Conservation (phyloP, 2,113 vertebrate species). For the Corythoichthys haematopterus region DNA sequence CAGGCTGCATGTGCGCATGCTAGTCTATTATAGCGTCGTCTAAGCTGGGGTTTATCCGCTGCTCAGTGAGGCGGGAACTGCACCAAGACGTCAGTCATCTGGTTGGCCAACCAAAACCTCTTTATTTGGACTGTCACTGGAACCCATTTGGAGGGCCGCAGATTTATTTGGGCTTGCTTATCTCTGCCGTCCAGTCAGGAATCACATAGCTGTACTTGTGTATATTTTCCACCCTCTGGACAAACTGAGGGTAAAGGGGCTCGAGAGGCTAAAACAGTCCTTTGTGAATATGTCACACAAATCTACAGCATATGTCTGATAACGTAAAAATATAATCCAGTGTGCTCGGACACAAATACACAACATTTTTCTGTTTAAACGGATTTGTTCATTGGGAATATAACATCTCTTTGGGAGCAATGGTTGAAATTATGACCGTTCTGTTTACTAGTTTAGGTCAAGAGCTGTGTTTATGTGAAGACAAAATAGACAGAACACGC, state of each 20-base stretch:
- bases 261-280: slow-evolving; percentile 43
- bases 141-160: slow-evolving; percentile 67
- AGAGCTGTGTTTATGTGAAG: background rate
- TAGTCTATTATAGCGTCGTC: slow-evolving; percentile 51
- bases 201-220: slow-evolving; percentile 73
- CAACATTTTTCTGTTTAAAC: slow-evolving; percentile 28
- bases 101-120: slow-evolving; percentile 69
- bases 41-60: slow-evolving; percentile 64
- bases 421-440: slow-evolving; percentile 11
- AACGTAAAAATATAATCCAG: slow-evolving; percentile 30
- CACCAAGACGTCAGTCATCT: slow-evolving; percentile 70
- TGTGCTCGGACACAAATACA: slow-evolving; percentile 23
- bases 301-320: slow-evolving; percentile 47
- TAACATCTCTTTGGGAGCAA: slow-evolving; percentile 3
- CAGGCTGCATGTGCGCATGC: slow-evolving; percentile 9
- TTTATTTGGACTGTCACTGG: slow-evolving; percentile 77
- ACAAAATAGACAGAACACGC: background rate
- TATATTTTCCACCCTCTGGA: slow-evolving; percentile 59
- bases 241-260: slow-evolving; percentile 44
- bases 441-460: background rate
- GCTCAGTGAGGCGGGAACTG: slow-evolving; percentile 55
- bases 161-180: slow-evolving; percentile 77
- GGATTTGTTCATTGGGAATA: slow-evolving; percentile 24
- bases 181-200: slow-evolving; percentile 71
- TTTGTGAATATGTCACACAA: slow-evolving; percentile 48